A percentile compares a stretch with the other conserved stretches of the same genome.
Conservation (phyloP, 2,888 invertebrate genomes). For the Acronicta leporina region DNA sequence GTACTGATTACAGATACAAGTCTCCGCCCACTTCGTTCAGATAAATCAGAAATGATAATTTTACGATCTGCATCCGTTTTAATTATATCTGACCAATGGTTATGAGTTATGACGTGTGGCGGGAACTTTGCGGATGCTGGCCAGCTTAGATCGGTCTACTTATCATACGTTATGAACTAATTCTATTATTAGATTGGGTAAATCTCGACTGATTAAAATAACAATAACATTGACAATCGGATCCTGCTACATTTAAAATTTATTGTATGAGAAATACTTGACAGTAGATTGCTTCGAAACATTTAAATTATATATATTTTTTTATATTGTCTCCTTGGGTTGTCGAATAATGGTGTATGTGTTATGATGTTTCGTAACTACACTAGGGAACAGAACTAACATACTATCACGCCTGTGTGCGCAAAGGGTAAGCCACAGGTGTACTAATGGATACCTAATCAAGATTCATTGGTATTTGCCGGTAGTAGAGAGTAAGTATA, state of each 20-base stretch:
- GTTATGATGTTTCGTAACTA: too few relatives aligned
- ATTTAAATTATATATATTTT: neutral
- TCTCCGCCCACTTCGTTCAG: constrained; percentile 71
- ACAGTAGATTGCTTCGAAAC: too few relatives aligned
- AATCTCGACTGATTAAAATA: constrained; percentile 32
- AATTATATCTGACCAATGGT: constrained; percentile 70
- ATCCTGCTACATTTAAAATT: constrained; percentile 27
- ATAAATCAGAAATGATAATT: constrained; percentile 81
- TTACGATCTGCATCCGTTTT: constrained; percentile 83
- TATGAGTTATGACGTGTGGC: constrained; percentile 47
- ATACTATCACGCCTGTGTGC: too few relatives aligned
- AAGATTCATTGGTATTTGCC: too few relatives aligned
- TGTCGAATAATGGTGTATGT: too few relatives aligned
- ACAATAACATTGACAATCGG: constrained; percentile 23
- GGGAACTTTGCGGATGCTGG: constrained; percentile 66
- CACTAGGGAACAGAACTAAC: too few relatives aligned
- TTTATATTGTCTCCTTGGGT: neutral
- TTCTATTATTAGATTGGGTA: constrained; percentile 31
- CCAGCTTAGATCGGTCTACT: constrained; percentile 37
- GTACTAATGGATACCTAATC: too few relatives aligned
- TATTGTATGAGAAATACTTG: neutral
- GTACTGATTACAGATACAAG: constrained; percentile 51
- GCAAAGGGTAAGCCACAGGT: too few relatives aligned
- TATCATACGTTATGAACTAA: constrained; percentile 26
- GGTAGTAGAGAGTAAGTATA: too few relatives aligned